phyloP scores from a whole-genome alignment of 2,888 invertebrate genomes.

The Harmothoe impar region DNA sequence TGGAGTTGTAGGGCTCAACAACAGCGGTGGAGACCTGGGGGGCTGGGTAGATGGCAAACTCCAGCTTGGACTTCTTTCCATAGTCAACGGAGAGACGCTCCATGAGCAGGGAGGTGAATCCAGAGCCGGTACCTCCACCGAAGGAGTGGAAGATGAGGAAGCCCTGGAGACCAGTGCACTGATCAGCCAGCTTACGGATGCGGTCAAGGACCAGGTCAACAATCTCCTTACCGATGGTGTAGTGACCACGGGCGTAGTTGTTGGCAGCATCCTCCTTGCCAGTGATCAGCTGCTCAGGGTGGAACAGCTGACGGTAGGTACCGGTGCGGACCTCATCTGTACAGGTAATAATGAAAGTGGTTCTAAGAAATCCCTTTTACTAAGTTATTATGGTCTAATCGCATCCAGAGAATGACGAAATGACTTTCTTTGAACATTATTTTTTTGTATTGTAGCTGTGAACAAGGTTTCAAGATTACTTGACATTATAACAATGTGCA shows the following conservation, averaged over 20 bases:
- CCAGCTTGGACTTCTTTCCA: not conserved
- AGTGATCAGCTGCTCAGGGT: too few relatives aligned
- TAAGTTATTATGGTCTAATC: not conserved
- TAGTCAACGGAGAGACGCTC: not conserved
- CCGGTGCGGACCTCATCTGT: too few relatives aligned
- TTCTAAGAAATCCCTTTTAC: too few relatives aligned
- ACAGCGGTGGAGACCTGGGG: slow-evolving; percentile 91
- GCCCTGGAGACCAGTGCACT: not conserved
- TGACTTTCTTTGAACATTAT: not conserved
- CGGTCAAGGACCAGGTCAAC: too few relatives aligned
- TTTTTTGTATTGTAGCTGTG: not conserved
- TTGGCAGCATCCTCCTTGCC: too few relatives aligned
- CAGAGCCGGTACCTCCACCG: not conserved
- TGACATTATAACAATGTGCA: too few relatives aligned
- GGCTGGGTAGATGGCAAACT: not conserved
- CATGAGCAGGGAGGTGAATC: not conserved
- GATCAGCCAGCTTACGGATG: not conserved
- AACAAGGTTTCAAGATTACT: too few relatives aligned
- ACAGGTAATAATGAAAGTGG: too few relatives aligned
- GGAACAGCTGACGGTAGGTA: too few relatives aligned
- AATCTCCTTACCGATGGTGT: too few relatives aligned
- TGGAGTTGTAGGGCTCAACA: slow-evolving; percentile 66
- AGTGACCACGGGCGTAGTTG: too few relatives aligned
- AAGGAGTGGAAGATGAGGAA: not conserved
- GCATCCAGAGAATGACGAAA: not conserved